Conservation (phyloP, 2,888 invertebrate species). For the Heterodera filipjevi region DNA sequence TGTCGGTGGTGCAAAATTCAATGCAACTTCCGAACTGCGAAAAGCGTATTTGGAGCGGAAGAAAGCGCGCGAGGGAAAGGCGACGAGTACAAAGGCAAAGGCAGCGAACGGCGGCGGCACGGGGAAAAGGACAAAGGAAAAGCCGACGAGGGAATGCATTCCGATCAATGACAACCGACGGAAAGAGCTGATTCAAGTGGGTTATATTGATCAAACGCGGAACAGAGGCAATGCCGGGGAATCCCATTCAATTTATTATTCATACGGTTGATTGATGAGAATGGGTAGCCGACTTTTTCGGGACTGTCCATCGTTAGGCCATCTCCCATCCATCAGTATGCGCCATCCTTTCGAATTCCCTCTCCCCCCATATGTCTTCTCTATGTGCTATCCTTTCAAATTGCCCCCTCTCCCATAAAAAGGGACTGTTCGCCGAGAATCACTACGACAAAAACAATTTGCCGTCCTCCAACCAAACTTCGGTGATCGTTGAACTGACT, state of each 20-base stretch:
- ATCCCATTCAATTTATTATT: too few relatives aligned
- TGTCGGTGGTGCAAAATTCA: background rate
- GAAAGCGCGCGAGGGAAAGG: constrained; percentile 6
- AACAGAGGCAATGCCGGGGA: background rate
- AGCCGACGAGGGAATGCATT: constrained; percentile 39
- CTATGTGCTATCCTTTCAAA: too few relatives aligned
- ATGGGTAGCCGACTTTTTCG: too few relatives aligned
- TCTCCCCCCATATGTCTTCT: background rate
- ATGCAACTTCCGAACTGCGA: constrained; percentile 7
- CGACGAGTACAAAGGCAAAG: background rate
- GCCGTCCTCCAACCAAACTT: constrained; percentile 58
- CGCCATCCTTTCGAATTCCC: background rate
- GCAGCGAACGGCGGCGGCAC: background rate
- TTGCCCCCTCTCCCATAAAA: background rate
- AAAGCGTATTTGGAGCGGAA: background rate
- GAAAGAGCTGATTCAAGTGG: constrained; percentile 54
- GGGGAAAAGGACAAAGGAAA: constrained; percentile 9
- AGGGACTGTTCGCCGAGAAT: constrained; percentile 51
- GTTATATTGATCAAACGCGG: background rate
- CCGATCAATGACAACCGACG: constrained; percentile 53
- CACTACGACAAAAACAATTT: constrained; percentile 64
- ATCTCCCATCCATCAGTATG: background rate
- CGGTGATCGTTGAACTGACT: constrained; percentile 63
- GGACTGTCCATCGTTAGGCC: background rate
- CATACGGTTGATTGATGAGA: too few relatives aligned